Conservation (phyloP, 2,113 vertebrate genomes). For the Dolichallabes microphthalmus region DNA sequence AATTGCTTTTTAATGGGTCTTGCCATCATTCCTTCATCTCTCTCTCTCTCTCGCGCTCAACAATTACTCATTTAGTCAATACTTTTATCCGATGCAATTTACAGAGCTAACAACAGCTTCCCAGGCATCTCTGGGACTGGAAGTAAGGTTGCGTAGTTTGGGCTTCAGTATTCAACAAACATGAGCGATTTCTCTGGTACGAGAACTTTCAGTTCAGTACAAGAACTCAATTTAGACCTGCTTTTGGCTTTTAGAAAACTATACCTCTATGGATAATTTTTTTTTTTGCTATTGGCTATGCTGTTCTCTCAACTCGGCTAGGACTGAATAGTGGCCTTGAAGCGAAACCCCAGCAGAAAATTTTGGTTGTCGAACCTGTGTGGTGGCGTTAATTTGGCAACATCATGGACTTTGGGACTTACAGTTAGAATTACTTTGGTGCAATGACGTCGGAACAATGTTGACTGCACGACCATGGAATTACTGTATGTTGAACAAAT, state of each 20-base stretch:
- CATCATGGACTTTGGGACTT: too few relatives aligned
- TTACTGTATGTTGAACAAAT: too few relatives aligned
- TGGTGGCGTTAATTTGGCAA: too few relatives aligned
- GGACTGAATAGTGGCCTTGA: neutral
- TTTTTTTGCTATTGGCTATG: neutral
- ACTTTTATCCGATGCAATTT: neutral
- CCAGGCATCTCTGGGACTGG: neutral
- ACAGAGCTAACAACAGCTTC: neutral
- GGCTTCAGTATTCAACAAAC: neutral
- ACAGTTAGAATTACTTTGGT: too few relatives aligned
- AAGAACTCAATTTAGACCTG: neutral
- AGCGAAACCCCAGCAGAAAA: too few relatives aligned
- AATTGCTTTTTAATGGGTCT: conserved; percentile 4
- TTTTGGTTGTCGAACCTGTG: too few relatives aligned
- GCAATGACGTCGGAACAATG: too few relatives aligned
- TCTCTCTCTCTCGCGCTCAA: neutral
- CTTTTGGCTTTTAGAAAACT: neutral
- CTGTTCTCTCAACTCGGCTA: neutral
- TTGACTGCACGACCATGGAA: too few relatives aligned
- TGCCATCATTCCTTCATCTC: conserved; percentile 8
- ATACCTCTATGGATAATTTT: neutral
- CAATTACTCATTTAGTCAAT: neutral
- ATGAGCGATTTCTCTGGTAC: neutral
- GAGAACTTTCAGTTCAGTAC: neutral
- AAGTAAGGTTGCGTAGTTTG: neutral